phyloP scores from a whole-genome alignment of 2,888 invertebrate species.

The Lampropteryx suffumata region DNA sequence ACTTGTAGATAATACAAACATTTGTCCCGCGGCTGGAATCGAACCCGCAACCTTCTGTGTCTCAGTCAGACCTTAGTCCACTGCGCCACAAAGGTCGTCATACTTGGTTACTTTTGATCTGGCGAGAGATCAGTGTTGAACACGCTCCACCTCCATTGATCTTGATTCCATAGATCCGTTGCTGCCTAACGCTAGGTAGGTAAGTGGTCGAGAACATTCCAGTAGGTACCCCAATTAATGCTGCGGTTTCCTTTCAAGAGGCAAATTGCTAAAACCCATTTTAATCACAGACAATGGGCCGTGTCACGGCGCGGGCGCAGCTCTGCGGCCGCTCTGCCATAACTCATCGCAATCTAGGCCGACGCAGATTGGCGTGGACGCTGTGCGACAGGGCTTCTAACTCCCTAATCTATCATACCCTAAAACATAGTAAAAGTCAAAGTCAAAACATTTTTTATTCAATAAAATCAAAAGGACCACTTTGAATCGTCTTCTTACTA shows the following conservation, averaged over 20 bases:
- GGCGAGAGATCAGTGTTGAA: too few relatives aligned
- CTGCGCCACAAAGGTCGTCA: too few relatives aligned
- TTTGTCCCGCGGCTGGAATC: too few relatives aligned
- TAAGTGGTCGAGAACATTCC: constrained; percentile 2
- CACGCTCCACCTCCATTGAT: too few relatives aligned
- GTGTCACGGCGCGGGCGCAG: constrained; percentile 12
- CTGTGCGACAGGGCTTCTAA: not conserved
- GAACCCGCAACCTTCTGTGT: too few relatives aligned
- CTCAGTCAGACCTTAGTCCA: too few relatives aligned
- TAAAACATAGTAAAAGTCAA: too few relatives aligned
- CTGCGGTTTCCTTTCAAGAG: constrained; percentile 30
- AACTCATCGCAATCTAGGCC: constrained; percentile 33
- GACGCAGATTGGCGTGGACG: constrained; percentile 25
- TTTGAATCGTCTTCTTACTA: too few relatives aligned
- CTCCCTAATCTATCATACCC: not conserved
- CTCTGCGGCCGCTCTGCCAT: constrained; percentile 7
- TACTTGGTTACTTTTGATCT: too few relatives aligned
- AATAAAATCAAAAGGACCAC: too few relatives aligned
- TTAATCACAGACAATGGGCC: constrained; percentile 25
- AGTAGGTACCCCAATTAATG: constrained; percentile 15
- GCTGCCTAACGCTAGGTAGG: constrained; percentile 1
- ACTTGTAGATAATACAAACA: too few relatives aligned
- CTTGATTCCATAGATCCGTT: not conserved
- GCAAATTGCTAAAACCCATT: constrained; percentile 29
- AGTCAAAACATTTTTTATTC: too few relatives aligned